A percentile compares a stretch with the other conserved stretches of the same genome.
phyloP scores from a whole-genome alignment of 2,113 vertebrate species.

The Leucoraja erinaceus region DNA sequence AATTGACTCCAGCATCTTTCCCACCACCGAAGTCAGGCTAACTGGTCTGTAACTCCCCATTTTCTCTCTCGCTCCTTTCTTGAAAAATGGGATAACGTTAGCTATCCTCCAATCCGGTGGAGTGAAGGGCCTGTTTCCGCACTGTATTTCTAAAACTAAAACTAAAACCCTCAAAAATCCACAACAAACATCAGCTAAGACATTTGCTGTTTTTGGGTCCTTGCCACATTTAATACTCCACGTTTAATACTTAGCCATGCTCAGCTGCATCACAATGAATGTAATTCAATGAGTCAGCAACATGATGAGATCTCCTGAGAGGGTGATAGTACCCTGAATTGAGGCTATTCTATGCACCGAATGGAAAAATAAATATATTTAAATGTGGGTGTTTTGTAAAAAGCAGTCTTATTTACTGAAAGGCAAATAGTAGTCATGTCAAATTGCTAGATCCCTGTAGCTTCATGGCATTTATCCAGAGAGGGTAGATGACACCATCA shows the following conservation, averaged over 20 bases:
- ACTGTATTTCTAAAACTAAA: too few relatives aligned
- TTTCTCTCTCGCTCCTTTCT: too few relatives aligned
- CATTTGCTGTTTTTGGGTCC: not conserved
- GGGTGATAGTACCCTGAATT: not conserved
- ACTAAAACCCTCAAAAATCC: too few relatives aligned
- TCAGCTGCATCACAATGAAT: not conserved
- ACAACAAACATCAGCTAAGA: not conserved
- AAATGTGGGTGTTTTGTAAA: not conserved
- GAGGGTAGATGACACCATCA: not conserved
- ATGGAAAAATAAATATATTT: constrained; percentile 10
- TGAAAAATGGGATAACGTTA: too few relatives aligned
- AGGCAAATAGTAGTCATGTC: not conserved
- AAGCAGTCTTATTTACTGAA: not conserved
- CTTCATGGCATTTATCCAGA: not conserved
- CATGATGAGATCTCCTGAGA: not conserved
- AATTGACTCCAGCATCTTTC: too few relatives aligned
- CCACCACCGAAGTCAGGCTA: too few relatives aligned
- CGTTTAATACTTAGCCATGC: not conserved
- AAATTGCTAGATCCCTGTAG: not conserved
- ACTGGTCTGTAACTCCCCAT: too few relatives aligned
- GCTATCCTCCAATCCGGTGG: too few relatives aligned
- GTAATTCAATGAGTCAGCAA: not conserved
- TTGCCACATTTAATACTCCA: too few relatives aligned
- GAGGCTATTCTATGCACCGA: not conserved
- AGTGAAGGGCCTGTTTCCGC: too few relatives aligned